A percentile compares a stretch with the other conserved stretches of the same genome.
Conservation (phyloP, 2,113 vertebrate species). For the Trogon melanurus region DNA sequence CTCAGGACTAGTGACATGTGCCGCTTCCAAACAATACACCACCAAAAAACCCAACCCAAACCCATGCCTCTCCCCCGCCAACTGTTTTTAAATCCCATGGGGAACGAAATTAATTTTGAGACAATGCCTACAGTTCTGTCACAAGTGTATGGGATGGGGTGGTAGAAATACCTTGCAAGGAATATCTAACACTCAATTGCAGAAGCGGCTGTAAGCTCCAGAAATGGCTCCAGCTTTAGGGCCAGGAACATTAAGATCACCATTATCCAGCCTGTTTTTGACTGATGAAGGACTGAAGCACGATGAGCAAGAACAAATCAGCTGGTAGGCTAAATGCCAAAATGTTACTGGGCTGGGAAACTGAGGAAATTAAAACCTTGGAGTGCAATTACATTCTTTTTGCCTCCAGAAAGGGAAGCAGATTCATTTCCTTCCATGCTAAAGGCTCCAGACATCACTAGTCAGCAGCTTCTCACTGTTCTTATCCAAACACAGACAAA, state of each 20-base stretch:
- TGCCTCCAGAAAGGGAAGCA: background rate
- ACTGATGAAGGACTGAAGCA: background rate
- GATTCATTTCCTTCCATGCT: background rate
- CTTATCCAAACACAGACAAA: slow-evolving; percentile 10
- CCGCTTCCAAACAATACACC: background rate
- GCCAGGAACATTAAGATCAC: background rate
- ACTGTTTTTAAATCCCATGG: background rate
- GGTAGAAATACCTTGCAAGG: background rate
- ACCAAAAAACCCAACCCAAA: background rate
- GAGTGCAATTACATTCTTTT: background rate
- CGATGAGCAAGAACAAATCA: background rate
- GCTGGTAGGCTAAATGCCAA: background rate
- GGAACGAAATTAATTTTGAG: background rate
- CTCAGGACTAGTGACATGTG: background rate
- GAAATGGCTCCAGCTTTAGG: background rate
- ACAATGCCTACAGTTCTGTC: background rate
- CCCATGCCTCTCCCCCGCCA: too few relatives aligned
- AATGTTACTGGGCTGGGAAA: background rate
- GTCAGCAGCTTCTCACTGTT: background rate
- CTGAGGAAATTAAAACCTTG: background rate
- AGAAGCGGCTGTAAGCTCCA: background rate
- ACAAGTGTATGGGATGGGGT: background rate
- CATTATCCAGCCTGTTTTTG: background rate
- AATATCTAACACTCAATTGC: background rate
- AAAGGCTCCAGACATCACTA: background rate